These are phyloP conservation scores for Hydractinia symbiolongicarpus DNA, from an alignment of 30 jellyfish, hydroid and myxozoan genomes.

Conservation along the genomic window DNA sequence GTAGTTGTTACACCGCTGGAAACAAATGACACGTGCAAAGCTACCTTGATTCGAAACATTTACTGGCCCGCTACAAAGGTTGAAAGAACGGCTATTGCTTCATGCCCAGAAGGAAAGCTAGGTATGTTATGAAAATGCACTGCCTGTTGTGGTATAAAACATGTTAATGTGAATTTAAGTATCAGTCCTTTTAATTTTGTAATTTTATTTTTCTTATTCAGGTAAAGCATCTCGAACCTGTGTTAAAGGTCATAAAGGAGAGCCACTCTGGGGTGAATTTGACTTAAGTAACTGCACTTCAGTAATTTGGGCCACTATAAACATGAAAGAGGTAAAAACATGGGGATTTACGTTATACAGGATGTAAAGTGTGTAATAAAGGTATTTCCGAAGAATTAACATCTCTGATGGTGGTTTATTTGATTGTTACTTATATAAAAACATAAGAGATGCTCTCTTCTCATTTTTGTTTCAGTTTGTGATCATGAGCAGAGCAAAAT, in stretches of 20 bases:
- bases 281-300: conserved; percentile 4
- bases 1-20: not conserved
- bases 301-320: not conserved
- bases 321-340: not conserved
- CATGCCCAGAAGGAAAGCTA: conserved; percentile 15
- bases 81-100: not conserved
- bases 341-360: not conserved
- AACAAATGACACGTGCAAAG: not conserved
- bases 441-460: no score
- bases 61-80: not conserved
- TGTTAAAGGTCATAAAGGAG: not conserved
- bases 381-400: not conserved
- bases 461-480: no score
- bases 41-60: not conserved
- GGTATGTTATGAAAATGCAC: conserved; percentile 2
- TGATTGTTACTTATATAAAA: no score
- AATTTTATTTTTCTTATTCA: not conserved
- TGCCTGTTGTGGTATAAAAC: not conserved
- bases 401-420: not conserved
- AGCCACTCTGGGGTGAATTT: conserved; percentile 3
- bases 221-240: not conserved
- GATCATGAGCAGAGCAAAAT: no score
- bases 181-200: not conserved
- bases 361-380: not conserved
- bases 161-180: not conserved